Conservation (phyloP, 2,797 vertebrate species). For the Notamacropus eugenii region DNA sequence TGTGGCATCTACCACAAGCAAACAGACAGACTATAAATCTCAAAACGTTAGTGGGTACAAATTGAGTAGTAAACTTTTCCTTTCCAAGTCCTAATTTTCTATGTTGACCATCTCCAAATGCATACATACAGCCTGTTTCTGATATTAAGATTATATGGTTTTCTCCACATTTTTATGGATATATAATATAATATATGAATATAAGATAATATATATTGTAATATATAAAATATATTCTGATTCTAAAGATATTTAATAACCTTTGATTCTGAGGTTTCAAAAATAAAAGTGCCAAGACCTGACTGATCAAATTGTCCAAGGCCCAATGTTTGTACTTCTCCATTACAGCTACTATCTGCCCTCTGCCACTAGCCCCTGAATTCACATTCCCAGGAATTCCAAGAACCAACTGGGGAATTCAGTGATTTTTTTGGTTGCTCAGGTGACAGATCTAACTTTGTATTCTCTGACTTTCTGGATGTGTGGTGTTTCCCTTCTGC, state of each 20-base stretch:
- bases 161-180: constrained; percentile 81
- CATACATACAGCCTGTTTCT: constrained; percentile 92
- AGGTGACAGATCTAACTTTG: not conserved
- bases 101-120: constrained; percentile 93
- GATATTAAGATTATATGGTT: constrained; percentile 94
- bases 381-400: not conserved
- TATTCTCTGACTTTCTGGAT: not conserved
- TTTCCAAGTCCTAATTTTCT: constrained; percentile 94
- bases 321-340: constrained; percentile 91
- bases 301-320: constrained; percentile 95
- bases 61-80: constrained; percentile 95
- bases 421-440: not conserved
- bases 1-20: constrained; percentile 95
- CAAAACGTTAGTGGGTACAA: constrained; percentile 91
- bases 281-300: constrained; percentile 94
- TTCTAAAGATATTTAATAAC: constrained; percentile 88
- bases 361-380: not conserved
- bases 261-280: constrained; percentile 90
- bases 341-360: not conserved
- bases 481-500: not conserved
- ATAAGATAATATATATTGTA: too few relatives aligned
- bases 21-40: constrained; percentile 88
- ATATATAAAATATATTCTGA: constrained; percentile 89
- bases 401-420: not conserved
- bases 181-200: too few relatives aligned